Conservation (phyloP, 1,140 invertebrate species). For the Lepidurus couesii region DNA sequence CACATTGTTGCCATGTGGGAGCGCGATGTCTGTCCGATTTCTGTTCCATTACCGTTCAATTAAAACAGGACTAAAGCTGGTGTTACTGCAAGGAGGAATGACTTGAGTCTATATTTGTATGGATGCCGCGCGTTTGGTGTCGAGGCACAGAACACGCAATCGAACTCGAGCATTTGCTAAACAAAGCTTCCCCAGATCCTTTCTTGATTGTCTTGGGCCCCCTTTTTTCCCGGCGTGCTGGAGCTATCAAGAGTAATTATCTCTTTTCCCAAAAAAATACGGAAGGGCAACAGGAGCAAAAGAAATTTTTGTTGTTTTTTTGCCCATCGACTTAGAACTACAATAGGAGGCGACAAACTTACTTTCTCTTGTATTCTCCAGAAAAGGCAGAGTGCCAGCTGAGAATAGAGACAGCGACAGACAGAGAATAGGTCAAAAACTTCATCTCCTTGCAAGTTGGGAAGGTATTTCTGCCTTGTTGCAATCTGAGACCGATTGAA, state of each 20-base stretch:
- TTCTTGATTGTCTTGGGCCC: not conserved
- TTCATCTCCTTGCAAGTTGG: constrained; percentile 2
- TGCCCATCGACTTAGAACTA: not conserved
- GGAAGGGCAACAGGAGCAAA: not conserved
- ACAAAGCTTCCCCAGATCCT: not conserved
- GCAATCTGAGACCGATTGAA: not conserved
- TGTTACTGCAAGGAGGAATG: not conserved
- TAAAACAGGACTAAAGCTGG: not conserved
- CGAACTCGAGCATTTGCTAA: not conserved
- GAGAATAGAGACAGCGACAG: not conserved
- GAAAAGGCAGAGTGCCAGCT: constrained; percentile 3
- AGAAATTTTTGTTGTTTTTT: not conserved
- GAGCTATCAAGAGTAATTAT: constrained; percentile 7
- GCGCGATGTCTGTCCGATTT: not conserved
- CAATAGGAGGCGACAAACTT: not conserved
- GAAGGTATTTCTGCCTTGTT: not conserved
- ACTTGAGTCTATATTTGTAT: not conserved
- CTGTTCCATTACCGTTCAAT: not conserved
- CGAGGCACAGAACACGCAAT: not conserved
- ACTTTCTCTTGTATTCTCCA: not conserved
- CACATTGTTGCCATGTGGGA: not conserved
- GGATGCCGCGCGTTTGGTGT: not conserved
- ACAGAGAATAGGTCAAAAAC: not conserved
- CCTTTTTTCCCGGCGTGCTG: not conserved
- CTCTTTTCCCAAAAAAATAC: not conserved